Evolutionary conservation across 2,888 invertebrate species (phyloP), one percentile per base, ranked within the genome.

Genomic region (Epinotia ramella): DNA sequence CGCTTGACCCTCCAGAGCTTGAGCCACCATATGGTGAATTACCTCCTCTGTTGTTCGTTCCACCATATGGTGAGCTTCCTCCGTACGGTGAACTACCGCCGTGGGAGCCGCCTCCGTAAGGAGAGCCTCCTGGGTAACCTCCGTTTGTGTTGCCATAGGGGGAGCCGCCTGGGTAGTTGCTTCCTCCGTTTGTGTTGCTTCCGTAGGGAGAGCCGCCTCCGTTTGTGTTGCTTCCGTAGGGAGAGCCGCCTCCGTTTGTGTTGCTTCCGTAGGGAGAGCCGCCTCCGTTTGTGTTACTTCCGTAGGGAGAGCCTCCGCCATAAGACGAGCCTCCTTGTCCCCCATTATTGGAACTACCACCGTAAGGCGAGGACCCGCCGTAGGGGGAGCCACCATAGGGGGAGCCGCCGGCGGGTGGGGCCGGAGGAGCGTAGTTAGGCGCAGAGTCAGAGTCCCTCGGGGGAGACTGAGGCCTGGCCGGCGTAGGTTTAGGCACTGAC

Each of bases 361-460:
- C 84, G 57, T 82, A 77, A 9, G 77, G 69, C 40, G 40, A 40
- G 7, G 76, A 69, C 62, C 77, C 85, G n/a, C 85, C 84, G 40
- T 82, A 74, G 28, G 77, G 68, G 46, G 74, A 40, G 40, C 40
- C 77, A 16, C 78, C 79, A 57, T 72, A 77, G 16, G 79, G 79
- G 40, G 63, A 78, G 6, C 86, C 85, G 2, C 88, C 89, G 66
- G 81, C 75, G 1, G 94, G 93, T 0, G 94, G 91, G 0, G 91
- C 89, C 0, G 94, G 94, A n/a, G 94, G 90, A 11, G 92, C 89
- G 82, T 94, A 94, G 79, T 86, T 89, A 4, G 95, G 94, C 1
- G 88, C 81, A 2, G 88, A 86, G 73, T 94, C 93, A 70, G 85
- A 88, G 79, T 88, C 84, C 49, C 83, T 82, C 11, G 88, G 80